Evolutionary conservation across 2,113 vertebrate genomes (phyloP).

Genomic region (Prietella phreatophila): DNA sequence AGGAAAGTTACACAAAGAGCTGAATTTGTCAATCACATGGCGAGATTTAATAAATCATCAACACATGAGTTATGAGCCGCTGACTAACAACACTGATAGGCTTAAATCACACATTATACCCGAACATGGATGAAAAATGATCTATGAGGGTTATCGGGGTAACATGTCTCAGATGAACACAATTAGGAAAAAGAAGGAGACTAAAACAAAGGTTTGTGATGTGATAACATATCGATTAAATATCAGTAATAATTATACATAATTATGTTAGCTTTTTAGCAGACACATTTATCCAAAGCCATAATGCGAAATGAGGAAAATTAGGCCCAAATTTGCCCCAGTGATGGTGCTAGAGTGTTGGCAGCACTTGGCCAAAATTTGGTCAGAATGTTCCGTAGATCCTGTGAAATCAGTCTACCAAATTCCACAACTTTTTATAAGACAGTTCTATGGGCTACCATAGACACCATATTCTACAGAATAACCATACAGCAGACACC

Average conservation of each 20-base stretch:
- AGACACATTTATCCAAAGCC: no score
- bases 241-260: background rate
- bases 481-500: no score
- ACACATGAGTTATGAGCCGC: background rate
- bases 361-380: no score
- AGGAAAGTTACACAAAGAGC: background rate
- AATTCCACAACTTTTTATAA: no score
- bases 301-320: no score
- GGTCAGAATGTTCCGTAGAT: no score
- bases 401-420: no score
- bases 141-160: background rate
- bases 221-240: background rate
- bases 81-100: background rate
- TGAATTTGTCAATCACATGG: background rate
- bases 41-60: constrained; percentile 2
- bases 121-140: background rate
- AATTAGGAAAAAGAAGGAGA: background rate
- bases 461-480: no score
- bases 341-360: no score
- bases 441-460: no score
- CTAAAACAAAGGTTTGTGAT: background rate
- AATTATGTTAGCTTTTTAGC: no score
- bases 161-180: background rate
- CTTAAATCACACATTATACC: background rate
- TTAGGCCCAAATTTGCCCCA: no score